These are phyloP conservation scores for Chymomyza costata DNA, from an alignment of 1,140 invertebrate genomes.

Conservation along the genomic window DNA sequence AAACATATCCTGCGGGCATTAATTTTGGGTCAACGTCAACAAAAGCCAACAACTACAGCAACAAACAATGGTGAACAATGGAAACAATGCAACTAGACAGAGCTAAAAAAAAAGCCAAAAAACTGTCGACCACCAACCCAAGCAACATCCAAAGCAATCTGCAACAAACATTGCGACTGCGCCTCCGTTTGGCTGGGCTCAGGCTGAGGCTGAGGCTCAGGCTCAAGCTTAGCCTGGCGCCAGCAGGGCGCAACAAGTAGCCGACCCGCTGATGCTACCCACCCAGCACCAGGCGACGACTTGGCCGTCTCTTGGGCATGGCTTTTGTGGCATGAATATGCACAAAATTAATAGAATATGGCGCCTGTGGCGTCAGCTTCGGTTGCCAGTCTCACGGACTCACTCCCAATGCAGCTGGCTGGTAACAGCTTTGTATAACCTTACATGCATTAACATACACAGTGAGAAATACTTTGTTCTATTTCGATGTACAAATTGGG, in stretches of 20 bases:
- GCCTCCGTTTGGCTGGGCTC: conserved; percentile 2
- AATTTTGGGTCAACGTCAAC: conserved; percentile 47
- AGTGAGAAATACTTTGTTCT: too few relatives aligned
- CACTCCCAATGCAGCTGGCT: conserved; percentile 50
- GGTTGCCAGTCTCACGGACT: too few relatives aligned
- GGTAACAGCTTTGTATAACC: too few relatives aligned
- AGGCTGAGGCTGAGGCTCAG: too few relatives aligned
- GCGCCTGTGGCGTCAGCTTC: conserved; percentile 29
- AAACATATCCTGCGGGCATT: conserved; percentile 15
- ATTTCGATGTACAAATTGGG: too few relatives aligned
- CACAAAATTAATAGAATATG: conserved; percentile 28
- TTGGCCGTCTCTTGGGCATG: conserved; percentile 1
- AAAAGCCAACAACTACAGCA: conserved; percentile 14
- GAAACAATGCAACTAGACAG: conserved; percentile 40
- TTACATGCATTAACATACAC: too few relatives aligned
- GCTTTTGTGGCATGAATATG: too few relatives aligned
- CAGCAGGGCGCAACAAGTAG: conserved; percentile 14
- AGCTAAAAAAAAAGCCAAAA: conserved; percentile 17
- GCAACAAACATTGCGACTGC: conserved; percentile 7
- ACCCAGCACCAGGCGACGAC: conserved; percentile 7
- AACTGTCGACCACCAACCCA: too few relatives aligned
- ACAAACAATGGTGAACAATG: too few relatives aligned
- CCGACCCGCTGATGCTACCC: too few relatives aligned
- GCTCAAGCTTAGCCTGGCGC: background rate
- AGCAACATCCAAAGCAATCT: background rate